phyloP scores from a whole-genome alignment of 2,888 invertebrate species.

The Adelognathus sp. region DNA sequence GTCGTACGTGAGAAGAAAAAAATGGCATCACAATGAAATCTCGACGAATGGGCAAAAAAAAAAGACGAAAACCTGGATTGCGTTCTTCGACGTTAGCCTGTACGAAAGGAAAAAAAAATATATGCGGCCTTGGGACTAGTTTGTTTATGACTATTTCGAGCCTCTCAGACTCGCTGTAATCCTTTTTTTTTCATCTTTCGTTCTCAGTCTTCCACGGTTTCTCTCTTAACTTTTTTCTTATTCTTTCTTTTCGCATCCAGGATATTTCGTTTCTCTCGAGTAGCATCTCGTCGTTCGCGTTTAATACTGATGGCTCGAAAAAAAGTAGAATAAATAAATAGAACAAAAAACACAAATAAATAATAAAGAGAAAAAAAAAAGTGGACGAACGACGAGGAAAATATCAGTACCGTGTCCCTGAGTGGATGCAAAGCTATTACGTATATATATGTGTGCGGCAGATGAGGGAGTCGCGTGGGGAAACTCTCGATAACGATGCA shows the following conservation, averaged over 20 bases:
- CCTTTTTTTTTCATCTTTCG: constrained; percentile 73
- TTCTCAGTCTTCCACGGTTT: constrained; percentile 73
- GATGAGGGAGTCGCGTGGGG: not conserved
- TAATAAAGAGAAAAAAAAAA: not conserved
- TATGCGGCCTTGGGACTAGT: constrained; percentile 78
- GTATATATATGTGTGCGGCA: not conserved
- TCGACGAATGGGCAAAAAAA: too few relatives aligned
- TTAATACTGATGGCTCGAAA: constrained; percentile 30
- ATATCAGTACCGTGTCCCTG: not conserved
- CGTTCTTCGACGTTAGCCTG: constrained; percentile 32
- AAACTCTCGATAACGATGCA: constrained; percentile 60
- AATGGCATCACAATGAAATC: too few relatives aligned
- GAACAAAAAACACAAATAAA: too few relatives aligned
- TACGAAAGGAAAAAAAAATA: constrained; percentile 47
- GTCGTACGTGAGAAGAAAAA: too few relatives aligned
- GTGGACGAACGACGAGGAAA: constrained; percentile 18
- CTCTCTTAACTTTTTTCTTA: constrained; percentile 40
- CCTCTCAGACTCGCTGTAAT: constrained; percentile 70
- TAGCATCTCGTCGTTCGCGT: not conserved
- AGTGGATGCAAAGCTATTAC: not conserved
- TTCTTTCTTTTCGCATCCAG: not conserved
- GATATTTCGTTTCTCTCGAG: constrained; percentile 1
- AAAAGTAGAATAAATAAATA: not conserved
- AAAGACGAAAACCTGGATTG: constrained; percentile 73
- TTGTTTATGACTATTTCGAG: constrained; percentile 79